phyloP scores from a whole-genome alignment of 2,888 invertebrate genomes.

The Galeopsomyia nigrocyanea region DNA sequence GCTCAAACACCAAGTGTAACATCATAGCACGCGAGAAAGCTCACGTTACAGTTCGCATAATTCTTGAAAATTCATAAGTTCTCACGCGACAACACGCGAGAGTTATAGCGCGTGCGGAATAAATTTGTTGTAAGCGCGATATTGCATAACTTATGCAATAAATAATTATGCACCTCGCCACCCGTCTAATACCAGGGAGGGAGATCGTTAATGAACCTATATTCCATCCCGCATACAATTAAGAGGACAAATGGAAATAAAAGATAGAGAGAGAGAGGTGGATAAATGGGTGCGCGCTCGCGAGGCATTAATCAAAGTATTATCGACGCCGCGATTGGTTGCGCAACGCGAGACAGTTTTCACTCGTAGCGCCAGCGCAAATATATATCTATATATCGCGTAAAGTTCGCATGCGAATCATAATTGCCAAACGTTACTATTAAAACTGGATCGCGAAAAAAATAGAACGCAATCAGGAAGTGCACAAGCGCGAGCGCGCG shows the following conservation, averaged over 20 bases:
- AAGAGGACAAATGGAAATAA: background rate
- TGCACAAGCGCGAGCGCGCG: slow-evolving; percentile 3
- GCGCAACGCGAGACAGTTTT: slow-evolving; percentile 34
- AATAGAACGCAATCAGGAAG: slow-evolving; percentile 39
- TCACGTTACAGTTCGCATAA: too few relatives aligned
- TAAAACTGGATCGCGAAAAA: slow-evolving; percentile 38
- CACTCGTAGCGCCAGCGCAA: slow-evolving; percentile 10
- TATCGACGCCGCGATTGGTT: slow-evolving; percentile 26
- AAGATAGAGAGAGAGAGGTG: background rate
- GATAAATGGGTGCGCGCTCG: background rate
- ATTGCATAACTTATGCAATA: slow-evolving; percentile 24
- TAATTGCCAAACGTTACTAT: slow-evolving; percentile 29
- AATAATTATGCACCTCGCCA: background rate
- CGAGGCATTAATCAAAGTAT: slow-evolving; percentile 39
- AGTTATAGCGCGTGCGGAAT: background rate
- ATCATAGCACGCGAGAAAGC: too few relatives aligned
- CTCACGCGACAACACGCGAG: too few relatives aligned
- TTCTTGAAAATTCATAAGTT: too few relatives aligned
- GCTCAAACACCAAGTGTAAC: too few relatives aligned
- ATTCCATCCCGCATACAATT: background rate
- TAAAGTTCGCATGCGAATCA: slow-evolving; percentile 9
- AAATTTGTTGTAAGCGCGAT: background rate
- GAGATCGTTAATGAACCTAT: background rate
- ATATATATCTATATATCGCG: slow-evolving; percentile 23
- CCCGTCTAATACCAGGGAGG: background rate